phyloP scores from a whole-genome alignment of 2,888 invertebrate genomes.

The Cataglyphis livida region DNA sequence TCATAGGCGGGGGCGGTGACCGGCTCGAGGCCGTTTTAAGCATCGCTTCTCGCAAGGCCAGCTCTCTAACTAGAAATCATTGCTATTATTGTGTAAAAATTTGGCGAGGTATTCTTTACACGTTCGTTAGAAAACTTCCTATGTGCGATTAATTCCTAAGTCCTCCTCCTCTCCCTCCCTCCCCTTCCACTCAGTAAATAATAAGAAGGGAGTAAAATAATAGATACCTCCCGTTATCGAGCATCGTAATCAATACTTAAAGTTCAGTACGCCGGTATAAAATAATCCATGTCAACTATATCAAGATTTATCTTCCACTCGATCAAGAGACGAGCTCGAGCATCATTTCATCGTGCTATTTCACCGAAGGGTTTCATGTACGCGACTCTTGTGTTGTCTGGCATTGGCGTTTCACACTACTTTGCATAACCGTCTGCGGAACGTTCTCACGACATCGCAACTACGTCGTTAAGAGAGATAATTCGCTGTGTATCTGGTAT shows the following conservation, averaged over 20 bases:
- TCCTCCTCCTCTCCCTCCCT: too few relatives aligned
- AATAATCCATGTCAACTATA: slow-evolving; percentile 12
- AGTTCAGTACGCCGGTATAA: slow-evolving; percentile 5
- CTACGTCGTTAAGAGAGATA: slow-evolving; percentile 41
- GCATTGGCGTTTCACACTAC: slow-evolving; percentile 40
- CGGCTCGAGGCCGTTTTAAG: slow-evolving; percentile 76
- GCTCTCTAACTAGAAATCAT: slow-evolving; percentile 51
- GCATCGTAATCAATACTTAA: neutral
- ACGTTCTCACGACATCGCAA: slow-evolving; percentile 49
- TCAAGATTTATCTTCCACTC: slow-evolving; percentile 20
- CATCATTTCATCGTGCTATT: neutral
- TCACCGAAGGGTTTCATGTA: neutral
- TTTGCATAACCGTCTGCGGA: slow-evolving; percentile 48
- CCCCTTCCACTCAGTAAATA: neutral
- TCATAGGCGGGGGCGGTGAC: slow-evolving; percentile 76
- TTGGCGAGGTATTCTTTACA: neutral
- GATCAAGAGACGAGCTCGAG: slow-evolving; percentile 16
- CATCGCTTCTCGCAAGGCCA: slow-evolving; percentile 56
- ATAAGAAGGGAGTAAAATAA: neutral
- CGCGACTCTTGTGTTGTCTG: slow-evolving; percentile 27
- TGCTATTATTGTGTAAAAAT: slow-evolving; percentile 14
- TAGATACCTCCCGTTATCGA: neutral
- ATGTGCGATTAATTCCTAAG: neutral
- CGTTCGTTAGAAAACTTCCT: neutral
- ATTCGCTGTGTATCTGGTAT: slow-evolving; percentile 30